Evolutionary conservation across 2,888 invertebrate species (phyloP), one percentile per base, ranked within the genome.

Genomic region (Phaedon cochleariae): DNA sequence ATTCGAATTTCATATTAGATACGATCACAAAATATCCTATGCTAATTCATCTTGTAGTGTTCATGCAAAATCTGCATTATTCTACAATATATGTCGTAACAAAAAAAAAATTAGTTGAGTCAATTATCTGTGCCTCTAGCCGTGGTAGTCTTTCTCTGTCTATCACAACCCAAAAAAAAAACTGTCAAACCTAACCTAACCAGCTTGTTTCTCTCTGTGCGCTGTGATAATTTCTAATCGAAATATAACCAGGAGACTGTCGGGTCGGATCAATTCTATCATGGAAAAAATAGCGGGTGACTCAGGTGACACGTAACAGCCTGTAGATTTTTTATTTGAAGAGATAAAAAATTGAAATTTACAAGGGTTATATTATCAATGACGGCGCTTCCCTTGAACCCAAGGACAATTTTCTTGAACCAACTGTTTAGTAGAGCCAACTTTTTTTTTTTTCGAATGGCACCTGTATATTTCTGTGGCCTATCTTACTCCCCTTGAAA

Each of bases 91-190:
- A 81, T 83, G 82, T 83, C 81, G 82, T 82, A 82, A 82, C 78
- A 80, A 82, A 81, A 65, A 64, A 53, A 58, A 82, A 74, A 81
- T 86, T 86, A 86, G 86, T 87, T 87, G 86, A 87, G 87, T 87
- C 87, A 87, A 87, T 87, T 87, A 87, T 85, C 86, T 86, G 87
- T 87, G 87, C 87, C 87, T 87, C 81, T 84, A 84, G 84, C 81
- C 79, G 80, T 83, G 82, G 81, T 83, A 83, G 83, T 81, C 78
- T 80, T 75, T 83, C 74, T 81, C 76, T 80, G 78, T 81, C 81
- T 82, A 79, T 81, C 78, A 81, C 82, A 81, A 58, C 54, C 62
- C 62, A 48, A 62, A 49, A 29, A 29, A 61, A 63, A 59, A 49
- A 63, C 63, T 63, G 62, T 66, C 79, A 75, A 71, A 72, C 74